phyloP scores from a whole-genome alignment of 2,113 vertebrate genomes.

The Thymallus thymallus region DNA sequence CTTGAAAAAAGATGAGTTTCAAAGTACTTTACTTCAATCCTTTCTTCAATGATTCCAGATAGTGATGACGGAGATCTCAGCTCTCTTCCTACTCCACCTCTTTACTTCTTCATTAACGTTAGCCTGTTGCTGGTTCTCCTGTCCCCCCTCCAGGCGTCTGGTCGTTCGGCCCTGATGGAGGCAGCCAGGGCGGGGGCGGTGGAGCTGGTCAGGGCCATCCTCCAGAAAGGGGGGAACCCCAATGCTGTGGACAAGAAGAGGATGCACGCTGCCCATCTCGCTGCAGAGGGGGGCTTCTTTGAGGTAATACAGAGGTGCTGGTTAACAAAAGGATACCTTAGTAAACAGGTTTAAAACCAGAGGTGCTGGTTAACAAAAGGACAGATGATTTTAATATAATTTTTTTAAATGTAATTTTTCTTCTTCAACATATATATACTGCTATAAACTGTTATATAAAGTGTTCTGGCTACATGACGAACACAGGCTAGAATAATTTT shows the following conservation, averaged over 20 bases:
- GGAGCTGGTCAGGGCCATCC: constrained; percentile 78
- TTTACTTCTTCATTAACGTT: neutral
- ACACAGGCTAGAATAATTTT: too few species aligned
- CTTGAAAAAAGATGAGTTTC: too few species aligned
- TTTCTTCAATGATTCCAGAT: too few species aligned
- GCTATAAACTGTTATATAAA: too few species aligned
- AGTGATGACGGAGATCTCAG: too few species aligned
- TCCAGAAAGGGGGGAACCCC: constrained; percentile 80
- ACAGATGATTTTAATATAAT: too few species aligned
- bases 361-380: neutral
- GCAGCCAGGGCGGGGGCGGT: constrained; percentile 76
- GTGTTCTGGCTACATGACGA: too few species aligned
- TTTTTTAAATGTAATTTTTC: too few species aligned
- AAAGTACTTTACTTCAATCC: too few species aligned
- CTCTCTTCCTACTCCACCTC: too few species aligned
- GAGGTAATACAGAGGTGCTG: constrained; percentile 71
- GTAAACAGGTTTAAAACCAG: too few species aligned
- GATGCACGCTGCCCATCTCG: constrained; percentile 82
- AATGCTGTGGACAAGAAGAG: constrained; percentile 77
- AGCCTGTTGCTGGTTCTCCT: neutral
- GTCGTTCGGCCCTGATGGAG: constrained; percentile 88
- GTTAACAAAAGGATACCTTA: neutral
- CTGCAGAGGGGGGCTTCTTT: constrained; percentile 87
- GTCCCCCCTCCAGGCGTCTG: constrained; percentile 73
- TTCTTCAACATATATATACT: too few species aligned